These are phyloP conservation scores for Thalassarche chlororhynchos DNA, from an alignment of 2,113 vertebrate species.

Conservation along the genomic window DNA sequence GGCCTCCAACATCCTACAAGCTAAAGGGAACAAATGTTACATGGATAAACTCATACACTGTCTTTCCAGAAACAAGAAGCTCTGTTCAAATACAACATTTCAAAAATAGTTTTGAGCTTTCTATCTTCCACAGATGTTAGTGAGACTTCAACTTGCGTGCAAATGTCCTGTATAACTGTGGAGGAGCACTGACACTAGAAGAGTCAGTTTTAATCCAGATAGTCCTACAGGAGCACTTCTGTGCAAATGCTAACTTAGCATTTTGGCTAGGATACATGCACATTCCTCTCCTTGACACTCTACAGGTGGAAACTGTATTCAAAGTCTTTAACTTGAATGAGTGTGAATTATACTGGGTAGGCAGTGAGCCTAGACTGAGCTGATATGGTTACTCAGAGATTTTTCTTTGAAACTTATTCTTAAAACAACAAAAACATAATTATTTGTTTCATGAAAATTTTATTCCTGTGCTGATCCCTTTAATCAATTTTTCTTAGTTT, in stretches of 20 bases:
- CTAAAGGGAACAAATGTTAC: not conserved
- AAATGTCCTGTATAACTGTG: not conserved
- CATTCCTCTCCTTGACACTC: not conserved
- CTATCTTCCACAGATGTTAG: not conserved
- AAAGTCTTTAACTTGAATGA: not conserved
- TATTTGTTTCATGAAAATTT: not conserved
- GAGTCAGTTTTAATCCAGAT: not conserved
- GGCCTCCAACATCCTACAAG: not conserved
- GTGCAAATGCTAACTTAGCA: not conserved
- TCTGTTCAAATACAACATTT: not conserved
- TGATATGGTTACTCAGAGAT: not conserved
- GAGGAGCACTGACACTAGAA: not conserved
- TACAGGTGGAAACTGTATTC: not conserved
- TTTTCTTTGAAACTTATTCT: not conserved
- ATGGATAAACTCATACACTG: not conserved
- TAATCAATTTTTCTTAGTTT: not conserved
- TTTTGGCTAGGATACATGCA: not conserved
- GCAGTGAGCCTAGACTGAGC: not conserved
- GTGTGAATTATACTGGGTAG: not conserved
- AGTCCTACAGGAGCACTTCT: not conserved
- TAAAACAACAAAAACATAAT: not conserved
- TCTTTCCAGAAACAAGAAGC: not conserved
- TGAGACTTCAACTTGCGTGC: not conserved
- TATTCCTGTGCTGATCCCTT: not conserved
- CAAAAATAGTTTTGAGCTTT: not conserved